phyloP scores from a whole-genome alignment of 2,113 vertebrate species.

The Campylomormyrus numenius region DNA sequence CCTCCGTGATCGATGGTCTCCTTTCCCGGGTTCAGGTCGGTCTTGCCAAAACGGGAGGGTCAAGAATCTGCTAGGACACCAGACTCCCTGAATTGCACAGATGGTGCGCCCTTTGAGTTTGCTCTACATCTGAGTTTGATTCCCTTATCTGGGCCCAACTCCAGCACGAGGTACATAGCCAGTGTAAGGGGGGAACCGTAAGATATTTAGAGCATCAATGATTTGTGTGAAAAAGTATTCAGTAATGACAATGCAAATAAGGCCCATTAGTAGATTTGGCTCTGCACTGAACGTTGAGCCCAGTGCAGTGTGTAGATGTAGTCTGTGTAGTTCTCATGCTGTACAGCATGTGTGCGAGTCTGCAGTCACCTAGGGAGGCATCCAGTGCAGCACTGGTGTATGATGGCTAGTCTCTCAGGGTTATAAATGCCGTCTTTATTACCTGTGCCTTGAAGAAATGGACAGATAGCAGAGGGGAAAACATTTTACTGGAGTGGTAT shows the following conservation, averaged over 20 bases:
- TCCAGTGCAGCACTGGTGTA: not conserved
- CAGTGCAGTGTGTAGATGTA: not conserved
- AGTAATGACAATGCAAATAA: not conserved
- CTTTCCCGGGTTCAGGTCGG: not conserved
- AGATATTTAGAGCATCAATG: not conserved
- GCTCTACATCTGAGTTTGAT: not conserved
- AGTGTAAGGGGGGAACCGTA: not conserved
- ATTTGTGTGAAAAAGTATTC: not conserved
- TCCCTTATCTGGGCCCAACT: not conserved
- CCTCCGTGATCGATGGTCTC: not conserved
- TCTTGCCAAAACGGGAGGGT: not conserved
- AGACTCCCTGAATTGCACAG: not conserved
- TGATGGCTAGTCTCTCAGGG: slow-evolving; percentile 18
- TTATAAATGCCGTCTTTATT: slow-evolving; percentile 32
- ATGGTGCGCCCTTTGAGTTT: not conserved
- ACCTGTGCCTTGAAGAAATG: slow-evolving; percentile 27
- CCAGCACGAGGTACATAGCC: not conserved
- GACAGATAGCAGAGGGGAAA: slow-evolving; percentile 4
- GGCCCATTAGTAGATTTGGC: not conserved
- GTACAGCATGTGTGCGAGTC: slow-evolving; percentile 20
- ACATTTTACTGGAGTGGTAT: not conserved
- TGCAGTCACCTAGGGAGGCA: not conserved
- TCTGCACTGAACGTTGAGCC: not conserved
- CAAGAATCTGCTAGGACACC: not conserved
- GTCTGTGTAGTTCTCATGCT: slow-evolving; percentile 27